Conservation (phyloP, 2,113 vertebrate genomes). For the Vulpes lagopus region DNA sequence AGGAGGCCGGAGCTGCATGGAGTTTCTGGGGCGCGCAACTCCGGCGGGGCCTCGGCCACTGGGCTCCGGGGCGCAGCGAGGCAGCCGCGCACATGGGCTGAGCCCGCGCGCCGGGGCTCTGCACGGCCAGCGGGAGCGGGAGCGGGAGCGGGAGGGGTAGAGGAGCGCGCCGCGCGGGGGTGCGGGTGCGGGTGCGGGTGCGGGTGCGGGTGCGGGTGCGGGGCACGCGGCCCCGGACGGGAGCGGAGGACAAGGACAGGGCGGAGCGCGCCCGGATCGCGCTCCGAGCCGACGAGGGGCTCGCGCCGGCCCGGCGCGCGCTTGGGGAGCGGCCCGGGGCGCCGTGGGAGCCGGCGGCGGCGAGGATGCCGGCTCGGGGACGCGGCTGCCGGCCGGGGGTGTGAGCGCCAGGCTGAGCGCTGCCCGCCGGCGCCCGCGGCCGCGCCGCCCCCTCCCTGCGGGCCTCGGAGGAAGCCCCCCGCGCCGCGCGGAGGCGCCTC, state of each 20-base stretch:
- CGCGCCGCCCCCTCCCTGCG: conserved; percentile 72
- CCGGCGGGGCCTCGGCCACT: conserved; percentile 80
- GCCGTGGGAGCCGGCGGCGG: conserved; percentile 73
- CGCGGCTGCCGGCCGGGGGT: conserved; percentile 69
- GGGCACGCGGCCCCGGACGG: conserved; percentile 77
- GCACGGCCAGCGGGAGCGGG: conserved; percentile 74
- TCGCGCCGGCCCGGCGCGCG: conserved; percentile 55
- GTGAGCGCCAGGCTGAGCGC: conserved; percentile 73
- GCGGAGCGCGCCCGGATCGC: conserved; percentile 68
- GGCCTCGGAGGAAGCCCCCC: conserved; percentile 60
- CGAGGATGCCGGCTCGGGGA: conserved; percentile 73
- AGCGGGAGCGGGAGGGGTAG: conserved; percentile 60
- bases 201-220: conserved; percentile 74
- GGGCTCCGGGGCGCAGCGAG: conserved; percentile 72
- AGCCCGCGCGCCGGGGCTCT: conserved; percentile 73
- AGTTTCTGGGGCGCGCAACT: conserved; percentile 81
- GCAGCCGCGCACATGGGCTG: conserved; percentile 83
- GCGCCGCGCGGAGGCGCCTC: conserved; percentile 57
- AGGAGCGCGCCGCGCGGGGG: conserved; percentile 71
- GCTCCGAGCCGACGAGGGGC: conserved; percentile 66
- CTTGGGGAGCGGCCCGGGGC: conserved; percentile 74
- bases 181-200: conserved; percentile 68
- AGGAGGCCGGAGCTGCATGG: conserved; percentile 77
- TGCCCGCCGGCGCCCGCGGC: conserved; percentile 63
- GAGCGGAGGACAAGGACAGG: conserved; percentile 78